Evolutionary conservation across 2,888 invertebrate genomes (phyloP).

Genomic region (Meganola albula): DNA sequence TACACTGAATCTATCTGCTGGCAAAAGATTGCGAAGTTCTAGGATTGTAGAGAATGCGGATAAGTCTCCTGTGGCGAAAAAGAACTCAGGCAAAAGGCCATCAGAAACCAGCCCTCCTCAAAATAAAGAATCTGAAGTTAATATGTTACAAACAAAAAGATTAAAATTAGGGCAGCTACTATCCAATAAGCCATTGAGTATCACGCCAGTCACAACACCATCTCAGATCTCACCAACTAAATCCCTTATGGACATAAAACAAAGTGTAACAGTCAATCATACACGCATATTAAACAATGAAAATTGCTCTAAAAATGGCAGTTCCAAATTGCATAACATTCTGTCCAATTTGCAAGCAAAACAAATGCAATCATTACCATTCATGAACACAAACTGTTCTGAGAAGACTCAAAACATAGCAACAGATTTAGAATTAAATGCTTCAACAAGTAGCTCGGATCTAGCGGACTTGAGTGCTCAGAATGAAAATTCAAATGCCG

Average conservation of each 20-base stretch:
- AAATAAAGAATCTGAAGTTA: conserved; percentile 51
- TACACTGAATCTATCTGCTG: conserved; percentile 44
- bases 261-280: conserved; percentile 45
- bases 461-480: conserved; percentile 42
- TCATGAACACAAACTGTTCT: conserved; percentile 47
- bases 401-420: conserved; percentile 44
- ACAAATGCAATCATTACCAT: conserved; percentile 53
- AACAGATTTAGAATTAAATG: conserved; percentile 52
- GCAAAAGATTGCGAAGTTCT: conserved; percentile 66
- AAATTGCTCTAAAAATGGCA: conserved; percentile 72
- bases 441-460: conserved; percentile 57
- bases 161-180: conserved; percentile 65
- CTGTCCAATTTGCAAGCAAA: conserved; percentile 66
- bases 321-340: conserved; percentile 70
- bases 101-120: conserved; percentile 44
- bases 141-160: conserved; percentile 58
- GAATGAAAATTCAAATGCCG: conserved; percentile 47
- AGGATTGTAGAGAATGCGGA: conserved; percentile 58
- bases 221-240: conserved; percentile 45
- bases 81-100: conserved; percentile 48
- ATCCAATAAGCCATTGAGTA: conserved; percentile 57
- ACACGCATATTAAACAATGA: conserved; percentile 61
- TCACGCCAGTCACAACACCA: conserved; percentile 51
- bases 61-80: conserved; percentile 40
- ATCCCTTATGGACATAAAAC: conserved; percentile 42